Evolutionary conservation across 2,797 vertebrate species (phyloP).

Genomic region (Betta splendens): DNA sequence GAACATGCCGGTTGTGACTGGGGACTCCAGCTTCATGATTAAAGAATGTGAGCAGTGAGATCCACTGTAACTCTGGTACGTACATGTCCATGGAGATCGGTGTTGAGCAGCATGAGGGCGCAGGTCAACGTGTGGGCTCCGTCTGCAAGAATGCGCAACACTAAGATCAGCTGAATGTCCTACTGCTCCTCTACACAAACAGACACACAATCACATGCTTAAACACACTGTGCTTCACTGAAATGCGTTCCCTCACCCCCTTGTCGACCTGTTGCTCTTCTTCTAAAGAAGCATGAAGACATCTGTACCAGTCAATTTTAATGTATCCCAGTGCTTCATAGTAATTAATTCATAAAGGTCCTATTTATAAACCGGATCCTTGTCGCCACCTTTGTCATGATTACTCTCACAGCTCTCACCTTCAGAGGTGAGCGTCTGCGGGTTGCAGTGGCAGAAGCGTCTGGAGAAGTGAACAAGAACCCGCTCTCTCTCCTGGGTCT

Average conservation of each 20-base stretch:
- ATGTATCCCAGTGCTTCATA: neutral
- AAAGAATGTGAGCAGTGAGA: neutral
- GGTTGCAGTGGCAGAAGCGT: slow-evolving; percentile 93
- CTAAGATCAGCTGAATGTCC: slow-evolving; percentile 39
- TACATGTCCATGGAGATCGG: slow-evolving; percentile 95
- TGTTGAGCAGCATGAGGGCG: slow-evolving; percentile 97
- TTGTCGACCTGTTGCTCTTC: too few species aligned
- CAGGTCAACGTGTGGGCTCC: slow-evolving; percentile 95
- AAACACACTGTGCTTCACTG: too few species aligned
- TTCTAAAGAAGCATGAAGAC: too few species aligned
- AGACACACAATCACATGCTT: too few species aligned
- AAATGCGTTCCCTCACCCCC: too few species aligned
- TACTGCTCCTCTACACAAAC: slow-evolving; percentile 6
- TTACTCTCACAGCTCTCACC: slow-evolving; percentile 71
- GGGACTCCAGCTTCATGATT: slow-evolving; percentile 1
- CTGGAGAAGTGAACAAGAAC: slow-evolving; percentile 94
- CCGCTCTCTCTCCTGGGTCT: slow-evolving; percentile 95
- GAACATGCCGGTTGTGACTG: slow-evolving; percentile 4
- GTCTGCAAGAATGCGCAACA: slow-evolving; percentile 78
- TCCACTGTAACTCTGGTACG: slow-evolving; percentile 67
- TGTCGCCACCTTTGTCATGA: slow-evolving; percentile 13
- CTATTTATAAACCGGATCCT: neutral
- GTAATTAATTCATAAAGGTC: neutral
- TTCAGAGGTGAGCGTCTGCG: slow-evolving; percentile 87
- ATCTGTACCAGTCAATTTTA: too few species aligned